Evolutionary conservation across 2,113 vertebrate species (phyloP).

Genomic region (Arenaria interpres): DNA sequence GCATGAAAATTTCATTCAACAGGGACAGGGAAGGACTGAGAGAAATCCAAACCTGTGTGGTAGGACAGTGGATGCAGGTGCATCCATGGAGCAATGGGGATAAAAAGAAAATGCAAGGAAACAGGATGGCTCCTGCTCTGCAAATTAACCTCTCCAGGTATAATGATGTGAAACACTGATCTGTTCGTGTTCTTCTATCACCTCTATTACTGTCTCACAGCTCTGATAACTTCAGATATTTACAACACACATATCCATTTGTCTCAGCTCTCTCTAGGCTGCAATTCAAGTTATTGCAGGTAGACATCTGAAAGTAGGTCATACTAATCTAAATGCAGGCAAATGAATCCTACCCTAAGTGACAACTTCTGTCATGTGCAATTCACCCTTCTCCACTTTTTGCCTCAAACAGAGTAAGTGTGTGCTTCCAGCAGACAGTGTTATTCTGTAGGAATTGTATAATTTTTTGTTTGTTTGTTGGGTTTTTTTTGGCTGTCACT

Average conservation of each 20-base stretch:
- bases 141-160: neutral
- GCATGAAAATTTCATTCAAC: neutral
- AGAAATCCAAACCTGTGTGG: accelerated
- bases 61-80: neutral
- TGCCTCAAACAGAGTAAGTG: neutral
- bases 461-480: too few species aligned
- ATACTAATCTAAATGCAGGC: neutral
- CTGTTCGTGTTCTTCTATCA: neutral
- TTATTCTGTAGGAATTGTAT: neutral
- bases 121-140: neutral
- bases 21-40: neutral
- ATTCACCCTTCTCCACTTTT: neutral
- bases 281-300: neutral
- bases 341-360: neutral
- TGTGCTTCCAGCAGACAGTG: neutral
- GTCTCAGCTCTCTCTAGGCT: neutral
- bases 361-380: constrained; percentile 7
- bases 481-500: neutral
- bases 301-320: neutral
- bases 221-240: neutral
- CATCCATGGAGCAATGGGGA: accelerated
- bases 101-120: neutral
- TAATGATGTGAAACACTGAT: neutral
- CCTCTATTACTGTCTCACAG: neutral
- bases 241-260: neutral